Percentiles rank a stretch among this genome's conserved stretches.
Conservation (phyloP, 2,888 invertebrate species). For the Athripsodes cinereus region DNA sequence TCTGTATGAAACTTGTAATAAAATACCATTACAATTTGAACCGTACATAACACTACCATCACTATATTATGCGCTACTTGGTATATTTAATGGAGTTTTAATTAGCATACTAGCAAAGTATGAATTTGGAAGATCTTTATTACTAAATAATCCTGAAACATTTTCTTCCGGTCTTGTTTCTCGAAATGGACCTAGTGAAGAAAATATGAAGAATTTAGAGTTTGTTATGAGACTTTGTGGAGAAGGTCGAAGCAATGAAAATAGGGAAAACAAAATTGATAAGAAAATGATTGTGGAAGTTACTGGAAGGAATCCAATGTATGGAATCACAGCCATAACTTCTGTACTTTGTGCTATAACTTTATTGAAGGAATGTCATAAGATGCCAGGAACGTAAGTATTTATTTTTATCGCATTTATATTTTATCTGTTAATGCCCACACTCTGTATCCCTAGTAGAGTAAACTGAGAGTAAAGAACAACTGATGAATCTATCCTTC, state of each 20-base stretch:
- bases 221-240: constrained; percentile 70
- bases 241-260: constrained; percentile 65
- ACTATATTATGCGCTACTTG: constrained; percentile 38
- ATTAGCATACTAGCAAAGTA: constrained; percentile 54
- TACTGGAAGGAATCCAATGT: constrained; percentile 68
- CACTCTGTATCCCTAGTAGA: too few species aligned
- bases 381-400: constrained; percentile 68
- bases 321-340: constrained; percentile 72
- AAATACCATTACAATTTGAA: constrained; percentile 71
- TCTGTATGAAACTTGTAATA: constrained; percentile 58
- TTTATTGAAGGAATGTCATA: constrained; percentile 65
- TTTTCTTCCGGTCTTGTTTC: constrained; percentile 53
- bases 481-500: too few species aligned
- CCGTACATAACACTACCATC: constrained; percentile 58
- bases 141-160: constrained; percentile 29
- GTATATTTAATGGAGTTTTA: constrained; percentile 52
- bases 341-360: constrained; percentile 68
- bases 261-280: constrained; percentile 41
- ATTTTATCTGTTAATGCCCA: neutral
- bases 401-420: too few species aligned
- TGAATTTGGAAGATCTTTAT: constrained; percentile 29
- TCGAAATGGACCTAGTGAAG: constrained; percentile 58
- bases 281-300: constrained; percentile 34
- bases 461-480: too few species aligned
- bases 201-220: constrained; percentile 51